Base-by-base conservation (phyloP, 2,888 invertebrate genomes). In the Maniola hyperantus region DNA sequence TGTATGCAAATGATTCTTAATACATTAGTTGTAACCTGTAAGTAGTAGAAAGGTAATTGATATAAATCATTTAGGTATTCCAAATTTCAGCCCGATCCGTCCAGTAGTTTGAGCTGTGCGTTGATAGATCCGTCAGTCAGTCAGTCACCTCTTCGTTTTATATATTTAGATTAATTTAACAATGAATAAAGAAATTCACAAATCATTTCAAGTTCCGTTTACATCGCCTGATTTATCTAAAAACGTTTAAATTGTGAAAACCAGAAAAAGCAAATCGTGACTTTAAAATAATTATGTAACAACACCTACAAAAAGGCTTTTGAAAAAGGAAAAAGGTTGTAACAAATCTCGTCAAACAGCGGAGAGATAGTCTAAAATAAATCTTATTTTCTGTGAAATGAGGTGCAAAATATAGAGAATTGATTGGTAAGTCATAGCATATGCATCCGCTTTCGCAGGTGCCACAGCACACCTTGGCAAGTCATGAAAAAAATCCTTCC, bases 381-480 rank as follows among this genome's bases (percentile, higher is more conserved):
- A 64, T 15, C 66, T 53, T 67, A 66, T 71, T 42, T 10, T 6
- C 15, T 13, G 1, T 11, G 11, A 1, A 6, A 59, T 65, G 61
- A 64, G 60, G 39, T 63, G 57, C 33, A 55, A 62, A 36, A 59
- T 34, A 34, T 26, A n/a, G 18, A 7, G 11, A 11, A 20, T 42
- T 44, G 54, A n/a, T 53, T 39, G 50, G 46, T 46, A 70, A 67
- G 60, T 61, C 55, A 64, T 18, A 67, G 54, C 66, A 66, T 44
- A 65, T 66, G 67, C 63, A 70, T 71, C 72, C 70, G 67, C 66
- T 64, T 58, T 44, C 48, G 66, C 70, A 73, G 71, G 72, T 71
- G 71, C 68, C 60, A 58, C 64, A 36, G 20, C 46, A 65, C 74
- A 73, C 74, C 74, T 74, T 74, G 73, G 68, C 66, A 65, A 54